Percentiles rank a stretch among this genome's conserved stretches.
These are phyloP conservation scores for Cetonia aurata DNA, from an alignment of 2,888 invertebrate genomes.

Conservation along the genomic window DNA sequence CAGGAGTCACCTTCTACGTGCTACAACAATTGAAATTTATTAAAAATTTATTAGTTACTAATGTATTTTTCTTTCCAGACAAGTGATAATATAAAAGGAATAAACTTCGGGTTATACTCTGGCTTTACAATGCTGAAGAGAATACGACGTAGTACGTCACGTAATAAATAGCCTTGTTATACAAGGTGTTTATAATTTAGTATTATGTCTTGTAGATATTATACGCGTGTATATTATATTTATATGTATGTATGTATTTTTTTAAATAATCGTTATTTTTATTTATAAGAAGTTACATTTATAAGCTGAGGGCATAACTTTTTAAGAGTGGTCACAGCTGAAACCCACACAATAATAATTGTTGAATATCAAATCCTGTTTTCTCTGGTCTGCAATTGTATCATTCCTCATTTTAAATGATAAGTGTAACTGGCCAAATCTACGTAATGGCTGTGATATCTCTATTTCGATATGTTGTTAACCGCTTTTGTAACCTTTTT, in stretches of 20 bases:
- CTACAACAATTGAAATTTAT: background rate
- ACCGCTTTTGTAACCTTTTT: background rate
- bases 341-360: background rate
- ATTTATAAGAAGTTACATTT: conserved; percentile 8
- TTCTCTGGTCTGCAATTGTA: background rate
- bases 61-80: conserved; percentile 66
- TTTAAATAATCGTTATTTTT: background rate
- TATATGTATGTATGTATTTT: conserved; percentile 18
- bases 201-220: conserved; percentile 22
- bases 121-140: conserved; percentile 72
- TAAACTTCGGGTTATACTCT: conserved; percentile 78
- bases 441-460: conserved; percentile 19
- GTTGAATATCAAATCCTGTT: background rate
- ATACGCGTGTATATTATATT: conserved; percentile 24
- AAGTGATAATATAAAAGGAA: conserved; percentile 79
- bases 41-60: background rate
- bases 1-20: too few relatives aligned
- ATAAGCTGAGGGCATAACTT: too few relatives aligned
- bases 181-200: conserved; percentile 40
- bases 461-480: conserved; percentile 14
- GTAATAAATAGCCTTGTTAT: conserved; percentile 39
- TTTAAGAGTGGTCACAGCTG: conserved; percentile 28
- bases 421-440: conserved; percentile 13
- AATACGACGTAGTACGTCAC: conserved; percentile 45
- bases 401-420: background rate